phyloP scores from a whole-genome alignment of 1,140 invertebrate species.

The Cyclina sinensis region DNA sequence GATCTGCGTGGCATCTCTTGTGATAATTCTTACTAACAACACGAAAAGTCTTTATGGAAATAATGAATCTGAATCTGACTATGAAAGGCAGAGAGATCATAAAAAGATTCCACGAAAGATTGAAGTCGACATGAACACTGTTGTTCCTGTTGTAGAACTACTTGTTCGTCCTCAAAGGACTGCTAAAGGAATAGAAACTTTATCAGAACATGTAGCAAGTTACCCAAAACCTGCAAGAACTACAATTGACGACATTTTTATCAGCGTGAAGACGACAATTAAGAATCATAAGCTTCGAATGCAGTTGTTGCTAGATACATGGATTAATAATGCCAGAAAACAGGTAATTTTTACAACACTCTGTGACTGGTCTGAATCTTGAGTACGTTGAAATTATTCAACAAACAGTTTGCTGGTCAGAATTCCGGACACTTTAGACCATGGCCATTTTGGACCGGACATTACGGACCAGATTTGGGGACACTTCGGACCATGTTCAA shows the following conservation, averaged over 20 bases:
- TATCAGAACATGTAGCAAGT: background rate
- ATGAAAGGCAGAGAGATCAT: background rate
- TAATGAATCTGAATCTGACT: background rate
- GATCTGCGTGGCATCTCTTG: background rate
- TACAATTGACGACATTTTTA: conserved; percentile 91
- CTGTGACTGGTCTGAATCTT: too few relatives aligned
- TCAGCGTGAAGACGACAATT: conserved; percentile 97
- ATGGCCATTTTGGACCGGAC: too few relatives aligned
- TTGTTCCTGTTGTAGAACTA: background rate
- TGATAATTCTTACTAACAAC: background rate
- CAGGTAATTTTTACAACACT: too few relatives aligned
- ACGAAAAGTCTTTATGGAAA: background rate
- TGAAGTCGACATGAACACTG: too few relatives aligned
- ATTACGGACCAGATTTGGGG: too few relatives aligned
- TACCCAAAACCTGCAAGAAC: background rate
- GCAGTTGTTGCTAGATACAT: conserved; percentile 95
- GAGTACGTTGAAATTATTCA: too few relatives aligned
- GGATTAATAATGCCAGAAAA: conserved; percentile 87
- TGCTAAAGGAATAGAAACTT: background rate
- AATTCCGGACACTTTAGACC: too few relatives aligned
- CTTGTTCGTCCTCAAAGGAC: background rate
- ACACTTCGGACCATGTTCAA: too few relatives aligned
- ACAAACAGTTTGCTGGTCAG: too few relatives aligned
- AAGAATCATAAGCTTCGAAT: conserved; percentile 94
- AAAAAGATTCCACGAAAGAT: background rate